phyloP scores from a whole-genome alignment of 2,113 vertebrate genomes.

The Illadopsis cleaveri region DNA sequence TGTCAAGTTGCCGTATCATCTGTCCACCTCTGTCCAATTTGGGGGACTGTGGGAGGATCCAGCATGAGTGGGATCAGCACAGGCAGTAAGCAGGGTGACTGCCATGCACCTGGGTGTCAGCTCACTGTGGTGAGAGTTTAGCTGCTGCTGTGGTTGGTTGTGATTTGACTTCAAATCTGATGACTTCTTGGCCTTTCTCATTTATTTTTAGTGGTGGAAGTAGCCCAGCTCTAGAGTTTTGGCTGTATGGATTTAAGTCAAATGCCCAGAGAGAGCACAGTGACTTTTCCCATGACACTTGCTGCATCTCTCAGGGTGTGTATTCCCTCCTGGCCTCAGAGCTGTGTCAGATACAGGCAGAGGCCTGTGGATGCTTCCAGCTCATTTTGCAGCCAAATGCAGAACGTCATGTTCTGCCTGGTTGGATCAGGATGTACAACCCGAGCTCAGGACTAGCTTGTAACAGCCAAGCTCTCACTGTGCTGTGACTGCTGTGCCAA shows the following conservation, averaged over 20 bases:
- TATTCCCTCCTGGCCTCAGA: background rate
- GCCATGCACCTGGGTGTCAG: background rate
- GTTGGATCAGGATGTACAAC: background rate
- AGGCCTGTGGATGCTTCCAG: background rate
- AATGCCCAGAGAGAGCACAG: background rate
- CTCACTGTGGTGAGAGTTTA: background rate
- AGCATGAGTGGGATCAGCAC: background rate
- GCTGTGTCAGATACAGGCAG: background rate
- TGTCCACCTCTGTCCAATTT: background rate
- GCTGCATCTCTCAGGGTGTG: background rate
- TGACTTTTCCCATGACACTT: slow-evolving; percentile 54
- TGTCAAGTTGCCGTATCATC: rapidly evolving
- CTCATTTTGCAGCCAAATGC: background rate
- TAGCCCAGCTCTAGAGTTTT: background rate
- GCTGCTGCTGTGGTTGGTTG: background rate
- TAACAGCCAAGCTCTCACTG: background rate
- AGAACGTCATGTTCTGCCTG: background rate
- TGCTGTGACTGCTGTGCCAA: background rate
- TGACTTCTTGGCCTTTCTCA: slow-evolving; percentile 2
- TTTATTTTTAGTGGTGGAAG: slow-evolving; percentile 33
- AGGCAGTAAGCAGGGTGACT: background rate
- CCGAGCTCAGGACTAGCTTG: background rate
- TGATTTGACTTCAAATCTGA: background rate
- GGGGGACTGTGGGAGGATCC: background rate
- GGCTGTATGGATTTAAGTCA: background rate